phyloP scores from a whole-genome alignment of 2,797 vertebrate species.

The Clarias pachynema region DNA sequence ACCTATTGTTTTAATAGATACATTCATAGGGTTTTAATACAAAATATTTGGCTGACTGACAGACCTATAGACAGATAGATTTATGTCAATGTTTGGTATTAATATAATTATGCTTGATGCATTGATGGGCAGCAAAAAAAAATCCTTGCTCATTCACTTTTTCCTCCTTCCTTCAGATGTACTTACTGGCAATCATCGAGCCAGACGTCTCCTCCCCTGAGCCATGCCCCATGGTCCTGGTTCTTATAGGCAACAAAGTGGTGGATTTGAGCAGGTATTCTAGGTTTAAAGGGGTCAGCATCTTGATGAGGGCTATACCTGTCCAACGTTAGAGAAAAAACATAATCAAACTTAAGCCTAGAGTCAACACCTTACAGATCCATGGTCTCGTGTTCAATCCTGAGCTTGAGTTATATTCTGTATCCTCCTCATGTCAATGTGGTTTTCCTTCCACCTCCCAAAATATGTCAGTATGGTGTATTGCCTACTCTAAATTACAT shows the following conservation, averaged over 20 bases:
- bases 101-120: neutral
- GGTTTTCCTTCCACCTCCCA: neutral
- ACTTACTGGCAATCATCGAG: constrained; percentile 94
- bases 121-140: neutral
- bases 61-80: neutral
- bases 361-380: no score
- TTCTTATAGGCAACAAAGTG: constrained; percentile 94
- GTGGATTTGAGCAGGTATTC: constrained; percentile 90
- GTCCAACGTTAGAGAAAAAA: constrained; percentile 5
- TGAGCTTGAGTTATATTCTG: neutral
- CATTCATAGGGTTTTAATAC: no score
- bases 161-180: neutral
- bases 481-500: neutral
- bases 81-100: no score
- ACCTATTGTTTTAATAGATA: no score
- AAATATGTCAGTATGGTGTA: neutral
- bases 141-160: neutral
- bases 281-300: constrained; percentile 90
- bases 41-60: neutral
- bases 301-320: constrained; percentile 95
- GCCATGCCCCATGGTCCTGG: constrained; percentile 96
- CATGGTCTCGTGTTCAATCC: neutral
- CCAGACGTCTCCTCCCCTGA: constrained; percentile 95
- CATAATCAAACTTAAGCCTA: neutral
- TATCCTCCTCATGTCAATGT: neutral